Evolutionary conservation across 2,113 vertebrate species (phyloP).

Genomic region (Tragulus kanchil): DNA sequence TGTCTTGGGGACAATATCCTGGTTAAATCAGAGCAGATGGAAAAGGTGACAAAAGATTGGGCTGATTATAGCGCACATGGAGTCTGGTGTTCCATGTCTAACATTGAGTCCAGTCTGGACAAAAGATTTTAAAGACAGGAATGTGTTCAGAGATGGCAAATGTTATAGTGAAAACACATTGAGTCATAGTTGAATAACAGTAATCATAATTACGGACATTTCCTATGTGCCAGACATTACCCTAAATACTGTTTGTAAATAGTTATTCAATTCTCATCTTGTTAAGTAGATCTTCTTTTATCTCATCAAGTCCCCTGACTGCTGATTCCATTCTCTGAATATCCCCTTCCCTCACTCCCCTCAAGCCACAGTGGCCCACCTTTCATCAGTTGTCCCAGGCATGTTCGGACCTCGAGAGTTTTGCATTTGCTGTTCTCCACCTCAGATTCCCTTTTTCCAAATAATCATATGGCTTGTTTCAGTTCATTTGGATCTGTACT

Average conservation of each 20-base stretch:
- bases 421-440: conserved; percentile 31
- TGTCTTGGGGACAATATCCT: background rate
- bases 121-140: background rate
- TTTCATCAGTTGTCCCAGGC: background rate
- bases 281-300: background rate
- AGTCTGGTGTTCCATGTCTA: background rate
- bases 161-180: background rate
- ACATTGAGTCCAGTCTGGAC: background rate
- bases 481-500: background rate
- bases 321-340: background rate
- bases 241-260: background rate
- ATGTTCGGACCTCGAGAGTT: background rate
- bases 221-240: conserved; percentile 20
- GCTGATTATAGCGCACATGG: background rate
- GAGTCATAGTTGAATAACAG: background rate
- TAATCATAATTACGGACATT: background rate
- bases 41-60: background rate
- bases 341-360: background rate
- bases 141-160: conserved; percentile 13
- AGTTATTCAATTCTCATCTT: conserved; percentile 12
- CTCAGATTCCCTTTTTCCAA: background rate
- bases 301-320: background rate
- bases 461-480: conserved; percentile 1
- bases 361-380: background rate
- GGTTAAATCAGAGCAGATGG: conserved; percentile 24